Evolutionary conservation across 2,888 invertebrate genomes (phyloP), one percentile per base, ranked within the genome.

Genomic region (Drosophila greeni): DNA sequence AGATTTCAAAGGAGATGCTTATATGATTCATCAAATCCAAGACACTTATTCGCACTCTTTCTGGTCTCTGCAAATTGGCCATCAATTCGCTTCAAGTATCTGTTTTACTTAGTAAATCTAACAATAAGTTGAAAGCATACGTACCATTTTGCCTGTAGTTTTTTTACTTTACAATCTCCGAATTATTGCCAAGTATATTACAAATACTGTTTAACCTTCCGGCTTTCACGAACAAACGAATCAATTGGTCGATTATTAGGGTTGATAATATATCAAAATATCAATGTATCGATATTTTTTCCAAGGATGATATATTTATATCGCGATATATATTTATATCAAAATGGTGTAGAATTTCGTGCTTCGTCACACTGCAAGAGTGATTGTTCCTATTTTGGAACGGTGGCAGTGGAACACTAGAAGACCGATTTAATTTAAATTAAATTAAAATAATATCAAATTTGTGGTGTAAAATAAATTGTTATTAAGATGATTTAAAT

Each of bases 181-280:
- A 61, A 81, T 81, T 72, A 72, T 72, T 53, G 43, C 52, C 64
- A 75, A 82, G 59, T 73, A 58, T 68, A 47, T 72, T 72, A 82
- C 66, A 77, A 83, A 78, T 77, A 77, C 76, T 74, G 64, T 62
- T 80, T 65, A 72, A 67, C 60, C 67, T 72, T 72, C 70, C 68
- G 84, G 70, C 81, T 69, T 67, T 67, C 66, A 74, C 64, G 81
- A 80, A 76, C 81, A 81, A 77, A 79, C 83, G 76, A 76, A 82
- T 79, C 71, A 76, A 79, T 82, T 75, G 69, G 66, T 66, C 71
- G 76, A 65, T 78, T 76, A 70, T 70, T 65, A 26, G 24, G 24
- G 24, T 26, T 26, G 24, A 26, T 26, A 26, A 26, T 8, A 26
- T 26, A 26, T 26, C 24, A 26, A 26, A 26, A 26, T 26, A 26